Percentiles rank a stretch among this genome's conserved stretches.
Evolutionary conservation across 2,797 vertebrate species (phyloP).

Genomic region (Coendou prehensilis): DNA sequence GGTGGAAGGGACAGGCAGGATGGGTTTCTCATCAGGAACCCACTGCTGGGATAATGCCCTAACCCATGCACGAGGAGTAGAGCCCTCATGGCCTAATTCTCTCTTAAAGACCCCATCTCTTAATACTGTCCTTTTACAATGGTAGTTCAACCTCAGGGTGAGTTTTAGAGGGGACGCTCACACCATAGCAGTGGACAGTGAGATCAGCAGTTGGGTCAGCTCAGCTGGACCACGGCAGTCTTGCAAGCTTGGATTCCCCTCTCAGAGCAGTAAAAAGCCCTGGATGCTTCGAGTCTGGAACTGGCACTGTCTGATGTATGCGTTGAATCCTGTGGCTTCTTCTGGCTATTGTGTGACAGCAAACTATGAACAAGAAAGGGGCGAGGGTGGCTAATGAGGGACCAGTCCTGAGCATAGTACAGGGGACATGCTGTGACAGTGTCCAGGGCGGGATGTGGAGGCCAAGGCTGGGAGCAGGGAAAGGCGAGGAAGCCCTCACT

Average conservation of each 20-base stretch:
- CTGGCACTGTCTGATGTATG: rapidly evolving
- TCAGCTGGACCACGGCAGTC: background rate
- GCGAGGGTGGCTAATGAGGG: rapidly evolving
- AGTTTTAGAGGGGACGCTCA: background rate
- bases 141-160: background rate
- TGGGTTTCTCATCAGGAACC: no score
- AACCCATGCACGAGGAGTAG: background rate
- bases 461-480: rapidly evolving
- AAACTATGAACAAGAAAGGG: background rate
- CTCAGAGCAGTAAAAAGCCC: background rate
- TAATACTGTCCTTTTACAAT: background rate
- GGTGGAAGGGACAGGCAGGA: background rate
- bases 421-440: background rate
- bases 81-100: background rate
- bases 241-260: background rate
- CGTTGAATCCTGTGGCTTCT: background rate
- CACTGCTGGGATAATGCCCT: no score
- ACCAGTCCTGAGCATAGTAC: background rate
- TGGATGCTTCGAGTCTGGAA: background rate
- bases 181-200: rapidly evolving
- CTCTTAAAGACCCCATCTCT: background rate
- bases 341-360: background rate
- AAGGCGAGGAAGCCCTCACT: rapidly evolving
- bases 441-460: background rate
- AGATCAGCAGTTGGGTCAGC: background rate